Percentiles rank a stretch among this genome's conserved stretches.
phyloP scores from a whole-genome alignment of 2,113 vertebrate species.

The Mesocricetus auratus region DNA sequence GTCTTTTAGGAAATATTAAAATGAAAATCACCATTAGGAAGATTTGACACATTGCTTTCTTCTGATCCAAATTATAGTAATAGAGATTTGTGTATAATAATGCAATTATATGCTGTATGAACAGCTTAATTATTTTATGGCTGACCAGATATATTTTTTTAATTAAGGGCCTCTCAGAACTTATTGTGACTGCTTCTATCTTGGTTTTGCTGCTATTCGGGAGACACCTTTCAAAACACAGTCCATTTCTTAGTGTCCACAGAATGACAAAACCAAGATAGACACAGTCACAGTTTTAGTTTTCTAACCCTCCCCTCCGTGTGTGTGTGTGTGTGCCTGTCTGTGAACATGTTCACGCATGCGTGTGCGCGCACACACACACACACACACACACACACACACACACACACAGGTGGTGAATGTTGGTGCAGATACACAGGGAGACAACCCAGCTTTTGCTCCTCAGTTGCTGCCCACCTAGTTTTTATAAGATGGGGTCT shows the following conservation, averaged over 20 bases:
- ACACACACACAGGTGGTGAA: too few relatives aligned
- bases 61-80: slow-evolving; percentile 87
- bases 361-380: not conserved
- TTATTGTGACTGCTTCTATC: slow-evolving; percentile 75
- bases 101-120: slow-evolving; percentile 89
- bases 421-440: not conserved
- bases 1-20: slow-evolving; percentile 80
- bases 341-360: not conserved
- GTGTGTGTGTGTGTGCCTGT: not conserved
- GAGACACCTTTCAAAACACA: slow-evolving; percentile 34
- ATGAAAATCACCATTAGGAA: slow-evolving; percentile 85
- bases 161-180: slow-evolving; percentile 57
- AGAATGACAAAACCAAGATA: slow-evolving; percentile 26
- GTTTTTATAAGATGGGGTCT: not conserved
- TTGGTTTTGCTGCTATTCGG: not conserved
- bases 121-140: slow-evolving; percentile 89
- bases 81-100: slow-evolving; percentile 85
- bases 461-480: not conserved
- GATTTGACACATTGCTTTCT: slow-evolving; percentile 87
- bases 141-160: slow-evolving; percentile 58
- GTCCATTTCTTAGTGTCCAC: not conserved
- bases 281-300: slow-evolving; percentile 52
- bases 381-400: too few relatives aligned
- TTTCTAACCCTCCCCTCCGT: not conserved
- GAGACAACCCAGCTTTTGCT: too few relatives aligned